These are phyloP conservation scores for Asarcornis scutulata DNA, from an alignment of 2,113 vertebrate genomes.

Conservation along the genomic window DNA sequence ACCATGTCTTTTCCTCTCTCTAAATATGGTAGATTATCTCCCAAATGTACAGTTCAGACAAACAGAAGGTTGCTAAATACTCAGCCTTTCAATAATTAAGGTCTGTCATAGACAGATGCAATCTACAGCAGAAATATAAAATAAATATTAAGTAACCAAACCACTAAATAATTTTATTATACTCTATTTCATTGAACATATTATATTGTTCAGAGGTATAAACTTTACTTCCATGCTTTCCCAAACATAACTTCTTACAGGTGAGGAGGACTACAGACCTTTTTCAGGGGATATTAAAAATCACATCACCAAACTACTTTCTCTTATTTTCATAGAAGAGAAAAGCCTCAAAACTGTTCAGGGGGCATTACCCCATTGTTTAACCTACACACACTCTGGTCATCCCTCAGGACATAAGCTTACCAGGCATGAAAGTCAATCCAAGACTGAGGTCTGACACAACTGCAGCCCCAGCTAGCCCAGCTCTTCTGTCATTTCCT, in stretches of 20 bases:
- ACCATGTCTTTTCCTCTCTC: neutral
- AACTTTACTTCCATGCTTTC: neutral
- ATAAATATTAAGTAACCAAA: neutral
- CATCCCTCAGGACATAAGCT: neutral
- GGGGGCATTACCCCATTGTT: neutral
- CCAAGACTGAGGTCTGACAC: neutral
- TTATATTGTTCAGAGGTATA: neutral
- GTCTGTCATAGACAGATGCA: neutral
- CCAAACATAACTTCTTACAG: neutral
- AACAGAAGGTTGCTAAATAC: neutral
- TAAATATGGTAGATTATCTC: neutral
- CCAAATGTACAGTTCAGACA: neutral
- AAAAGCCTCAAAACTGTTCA: neutral
- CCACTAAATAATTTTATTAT: neutral
- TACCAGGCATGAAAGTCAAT: neutral
- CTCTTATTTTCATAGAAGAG: neutral
- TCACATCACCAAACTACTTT: neutral
- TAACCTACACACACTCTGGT: neutral
- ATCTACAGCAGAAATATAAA: neutral
- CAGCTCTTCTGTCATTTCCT: neutral
- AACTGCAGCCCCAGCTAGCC: neutral
- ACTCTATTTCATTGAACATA: neutral
- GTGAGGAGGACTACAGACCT: neutral
- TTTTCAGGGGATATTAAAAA: neutral
- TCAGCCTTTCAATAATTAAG: neutral